Evolutionary conservation across 2,113 vertebrate species (phyloP).

Genomic region (Leptocoma aspasia): DNA sequence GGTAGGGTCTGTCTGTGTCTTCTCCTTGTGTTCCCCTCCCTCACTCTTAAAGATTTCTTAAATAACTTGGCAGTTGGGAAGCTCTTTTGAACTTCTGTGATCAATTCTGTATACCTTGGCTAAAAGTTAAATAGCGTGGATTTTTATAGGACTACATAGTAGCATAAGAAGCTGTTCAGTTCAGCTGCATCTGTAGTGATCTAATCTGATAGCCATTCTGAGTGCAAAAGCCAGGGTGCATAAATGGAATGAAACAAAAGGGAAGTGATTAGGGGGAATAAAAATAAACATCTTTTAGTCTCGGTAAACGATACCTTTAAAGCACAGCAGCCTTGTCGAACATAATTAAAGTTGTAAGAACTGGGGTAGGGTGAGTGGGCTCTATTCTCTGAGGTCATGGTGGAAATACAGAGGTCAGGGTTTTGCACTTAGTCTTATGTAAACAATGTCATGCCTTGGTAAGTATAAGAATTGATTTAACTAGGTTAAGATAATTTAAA

Average conservation of each 20-base stretch:
- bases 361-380: constrained; percentile 39
- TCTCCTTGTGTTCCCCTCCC: background rate
- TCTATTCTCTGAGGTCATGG: constrained; percentile 64
- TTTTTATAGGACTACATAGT: background rate
- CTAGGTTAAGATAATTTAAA: background rate
- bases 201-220: background rate
- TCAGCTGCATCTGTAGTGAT: background rate
- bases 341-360: constrained; percentile 55
- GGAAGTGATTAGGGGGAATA: background rate
- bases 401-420: constrained; percentile 69
- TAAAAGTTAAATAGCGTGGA: background rate
- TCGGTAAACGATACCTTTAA: constrained; percentile 36
- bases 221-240: background rate
- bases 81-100: background rate
- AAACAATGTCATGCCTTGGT: constrained; percentile 71
- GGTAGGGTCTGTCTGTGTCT: background rate
- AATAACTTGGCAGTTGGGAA: background rate
- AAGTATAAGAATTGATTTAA: constrained; percentile 59
- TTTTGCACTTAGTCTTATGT: constrained; percentile 71
- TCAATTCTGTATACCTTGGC: background rate
- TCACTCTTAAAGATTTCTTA: background rate
- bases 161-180: background rate
- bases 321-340: constrained; percentile 30
- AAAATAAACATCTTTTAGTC: constrained; percentile 62
- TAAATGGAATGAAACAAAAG: constrained; percentile 13